Evolutionary conservation across 2,888 invertebrate species (phyloP), one percentile per base, ranked within the genome.

Genomic region (Lordiphosa andalusiaca): DNA sequence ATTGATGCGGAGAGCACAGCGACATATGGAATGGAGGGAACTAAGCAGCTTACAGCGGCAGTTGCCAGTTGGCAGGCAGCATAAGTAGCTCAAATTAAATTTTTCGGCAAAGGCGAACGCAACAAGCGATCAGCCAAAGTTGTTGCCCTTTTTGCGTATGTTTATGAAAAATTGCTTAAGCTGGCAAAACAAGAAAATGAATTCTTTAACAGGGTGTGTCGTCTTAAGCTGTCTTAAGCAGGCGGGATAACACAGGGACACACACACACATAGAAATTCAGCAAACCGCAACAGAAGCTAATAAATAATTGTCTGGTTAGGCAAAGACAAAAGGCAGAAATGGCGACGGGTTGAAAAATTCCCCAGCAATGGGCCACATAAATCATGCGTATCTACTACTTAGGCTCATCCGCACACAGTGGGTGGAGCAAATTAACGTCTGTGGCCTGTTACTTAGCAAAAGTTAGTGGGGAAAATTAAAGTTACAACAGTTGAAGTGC

Each of bases 91-190:
- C 46, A 76, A 76, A 76, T 76, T 76, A 82, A 82, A 82, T 37
- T 13, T 38, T 38, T 19, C 40, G 33, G 35, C 42, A 36, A 62
- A 53, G 13, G 40, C 51, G 51, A 62, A 60, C 63, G 67, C 70
- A 70, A 70, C 70, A 70, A 66, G 63, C 67, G 38, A 23, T 37
- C 21, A 37, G 23, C 12, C 16, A 46, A 39, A 39, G 38, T 30
- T 35, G 30, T 21, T 23, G 36, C 25, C 23, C n/a, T 23, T 25
- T 56, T 53, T 42, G 12, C 49, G 67, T 67, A 67, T 70, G 66
- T 67, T 80, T 83, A 75, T 82, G 85, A 84, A 84, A 83, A 82
- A 82, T 83, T 73, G 71, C 72, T 71, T 67, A 75, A 81, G 80
- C 82, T 70, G 70, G 53, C 52, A 23, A 47, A 75, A 82, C 84